Base-by-base conservation (phyloP, 2,113 vertebrate genomes). In the Lasiurus cinereus region DNA sequence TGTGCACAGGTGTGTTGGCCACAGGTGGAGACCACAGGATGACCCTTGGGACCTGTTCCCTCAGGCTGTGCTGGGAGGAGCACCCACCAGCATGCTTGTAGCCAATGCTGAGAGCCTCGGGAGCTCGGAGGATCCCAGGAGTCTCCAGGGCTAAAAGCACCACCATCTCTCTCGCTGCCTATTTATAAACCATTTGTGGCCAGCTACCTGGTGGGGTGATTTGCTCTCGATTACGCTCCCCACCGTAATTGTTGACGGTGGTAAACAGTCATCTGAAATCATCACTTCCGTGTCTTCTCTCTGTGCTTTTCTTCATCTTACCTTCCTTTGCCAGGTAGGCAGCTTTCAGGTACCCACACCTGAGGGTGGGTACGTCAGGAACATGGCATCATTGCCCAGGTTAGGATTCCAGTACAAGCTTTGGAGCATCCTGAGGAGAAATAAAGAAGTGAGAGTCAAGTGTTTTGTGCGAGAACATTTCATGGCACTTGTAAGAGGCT, bases 391-490 rank as follows among this genome's bases (percentile, higher is more conserved):
- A 54, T 14, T 69, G 43, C 27, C 67, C 78, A 78, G 24, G 48
- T 87, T 78, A 50, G 50, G 72, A 48, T 93, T 66, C 43, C 43
- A 73, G 66, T 18, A 50, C 39, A 36, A 21, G 62, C 24, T 22
- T 72, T 77, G 54, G 39, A 36, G 90, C 36, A 24, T 48, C n/a
- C 27, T 76, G 62, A 93, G 74, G n/a, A 85, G 67, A 92, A 88
- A 80, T 56, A 22, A 14, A 88, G 10, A 7, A 36, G 16, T 67
- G 16, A 62, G 84, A 84, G 48, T 33, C 79, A 92, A n/a, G 31
- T 8, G 0, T 76, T 85, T 89, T 86, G 36, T 54, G 27, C 70
- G 48, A 83, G 50, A 93, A 33, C 52, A 22, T 79, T 43, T 43
- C 29, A 12, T 33, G 29, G 48, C 29, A 31, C 46, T 72, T 85